Evolutionary conservation across 2,797 vertebrate genomes (phyloP), one percentile per base, ranked within the genome.

Genomic region (Gymnopithys bicolor): DNA sequence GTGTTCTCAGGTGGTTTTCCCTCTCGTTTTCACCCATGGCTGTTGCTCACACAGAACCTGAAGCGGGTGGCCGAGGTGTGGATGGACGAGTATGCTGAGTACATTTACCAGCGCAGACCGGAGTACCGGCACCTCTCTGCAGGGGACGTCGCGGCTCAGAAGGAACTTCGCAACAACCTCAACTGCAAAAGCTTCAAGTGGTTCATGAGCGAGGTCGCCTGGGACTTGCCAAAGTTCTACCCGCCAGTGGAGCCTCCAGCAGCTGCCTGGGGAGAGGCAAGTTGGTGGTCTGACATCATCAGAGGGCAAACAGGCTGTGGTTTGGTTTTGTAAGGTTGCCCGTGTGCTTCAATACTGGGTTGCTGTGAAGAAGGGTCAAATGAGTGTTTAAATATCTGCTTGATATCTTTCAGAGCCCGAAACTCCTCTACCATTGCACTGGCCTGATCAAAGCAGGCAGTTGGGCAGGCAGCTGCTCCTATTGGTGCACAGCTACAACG

Each of bases 21-120:
- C 37, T 59, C 30, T 87, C 6, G 0, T 51, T 89, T 18, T 69
- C 30, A 7, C 60, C 23, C n/a, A 2, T n/a, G 59, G 24, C 75
- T 73, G 33, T 33, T 89, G 10, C 24, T 80, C 67, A 19, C 80
- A 5, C 96, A 99, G 99, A 99, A 99, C 95, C 96, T 99, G 78
- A 99, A 99, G 96, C 98, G 99, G 0, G 99, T 99, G 92, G 99
- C 99, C 0, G 99, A 99, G 95, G 99, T 99, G 45, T 99, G 99
- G 99, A 99, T 99, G 99, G 99, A 99, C 1, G 99, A 99, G 32
- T 99, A 98, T 0, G 99, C 99, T 0, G 99, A 99, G 76, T 99
- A 98, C 85, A 98, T 99, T 46, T 99, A 99, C 98, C 99, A 99
- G 98, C 98, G 99, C 0, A 97, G 99, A 23, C 99, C 99, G 0